Evolutionary conservation across 2,797 vertebrate species (phyloP).

Genomic region (Coregonus suidteri): DNA sequence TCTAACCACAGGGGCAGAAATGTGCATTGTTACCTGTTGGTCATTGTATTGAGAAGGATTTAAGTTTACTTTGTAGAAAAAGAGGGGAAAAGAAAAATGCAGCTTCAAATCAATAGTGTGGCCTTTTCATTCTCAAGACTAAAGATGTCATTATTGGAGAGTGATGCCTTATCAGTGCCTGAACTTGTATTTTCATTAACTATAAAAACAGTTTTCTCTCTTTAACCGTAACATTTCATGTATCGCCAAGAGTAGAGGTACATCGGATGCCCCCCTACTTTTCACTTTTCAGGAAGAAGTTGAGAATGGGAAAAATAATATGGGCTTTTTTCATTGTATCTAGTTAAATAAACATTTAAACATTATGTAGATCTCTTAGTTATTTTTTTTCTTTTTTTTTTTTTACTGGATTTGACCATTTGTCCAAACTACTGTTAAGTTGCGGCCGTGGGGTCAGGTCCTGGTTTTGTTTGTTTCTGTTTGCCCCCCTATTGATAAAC

Average conservation of each 20-base stretch:
- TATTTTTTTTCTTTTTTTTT: slow-evolving; percentile 64
- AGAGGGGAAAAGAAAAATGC: slow-evolving; percentile 64
- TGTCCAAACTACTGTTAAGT: slow-evolving; percentile 71
- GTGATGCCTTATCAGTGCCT: slow-evolving; percentile 88
- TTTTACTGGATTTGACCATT: slow-evolving; percentile 63
- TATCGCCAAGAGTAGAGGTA: slow-evolving; percentile 74
- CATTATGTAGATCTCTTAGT: slow-evolving; percentile 76
- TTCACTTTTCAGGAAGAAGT: slow-evolving; percentile 78
- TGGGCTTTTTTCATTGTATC: slow-evolving; percentile 75
- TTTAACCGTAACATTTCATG: slow-evolving; percentile 79
- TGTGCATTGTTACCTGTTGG: slow-evolving; percentile 46
- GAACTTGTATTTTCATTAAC: slow-evolving; percentile 80
- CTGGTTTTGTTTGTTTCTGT: slow-evolving; percentile 61
- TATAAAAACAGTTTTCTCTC: slow-evolving; percentile 75
- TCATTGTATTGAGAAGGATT: slow-evolving; percentile 37
- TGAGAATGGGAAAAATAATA: slow-evolving; percentile 73
- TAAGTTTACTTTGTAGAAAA: slow-evolving; percentile 71
- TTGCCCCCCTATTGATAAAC: slow-evolving; percentile 55
- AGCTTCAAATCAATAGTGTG: slow-evolving; percentile 84
- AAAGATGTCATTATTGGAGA: slow-evolving; percentile 82
- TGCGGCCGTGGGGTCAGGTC: slow-evolving; percentile 51
- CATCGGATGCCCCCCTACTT: slow-evolving; percentile 59
- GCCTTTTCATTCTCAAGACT: slow-evolving; percentile 88
- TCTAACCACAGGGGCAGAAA: slow-evolving; percentile 71
- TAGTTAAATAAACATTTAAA: slow-evolving; percentile 78